Evolutionary conservation across 2,113 vertebrate genomes (phyloP).

Genomic region (Elanus axillaris): DNA sequence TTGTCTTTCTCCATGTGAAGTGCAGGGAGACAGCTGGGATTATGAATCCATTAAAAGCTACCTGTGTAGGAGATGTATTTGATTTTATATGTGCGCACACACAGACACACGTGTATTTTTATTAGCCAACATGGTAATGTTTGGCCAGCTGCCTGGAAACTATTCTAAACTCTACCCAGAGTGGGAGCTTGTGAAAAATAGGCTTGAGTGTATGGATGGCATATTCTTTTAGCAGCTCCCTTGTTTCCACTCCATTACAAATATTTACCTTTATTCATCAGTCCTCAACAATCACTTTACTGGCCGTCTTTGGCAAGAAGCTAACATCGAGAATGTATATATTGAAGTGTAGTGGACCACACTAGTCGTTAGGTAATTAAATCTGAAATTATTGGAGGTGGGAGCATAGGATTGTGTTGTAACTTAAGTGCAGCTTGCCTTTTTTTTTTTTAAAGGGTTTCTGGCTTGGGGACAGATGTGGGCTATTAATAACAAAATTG

Average conservation of each 20-base stretch:
- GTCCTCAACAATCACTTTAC: not conserved
- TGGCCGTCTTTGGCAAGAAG: conserved; percentile 6
- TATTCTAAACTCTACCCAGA: conserved; percentile 21
- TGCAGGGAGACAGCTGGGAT: not conserved
- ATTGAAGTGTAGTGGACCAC: conserved; percentile 34
- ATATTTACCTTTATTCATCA: conserved; percentile 58
- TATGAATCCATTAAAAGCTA: not conserved
- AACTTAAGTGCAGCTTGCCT: not conserved
- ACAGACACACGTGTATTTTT: not conserved
- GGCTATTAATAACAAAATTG: not conserved
- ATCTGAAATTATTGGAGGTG: not conserved
- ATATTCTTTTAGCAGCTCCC: conserved; percentile 49
- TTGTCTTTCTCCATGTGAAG: not conserved
- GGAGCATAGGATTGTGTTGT: not conserved
- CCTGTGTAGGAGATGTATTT: not conserved
- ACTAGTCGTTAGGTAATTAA: not conserved
- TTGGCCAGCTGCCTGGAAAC: conserved; percentile 66
- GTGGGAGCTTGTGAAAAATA: conserved; percentile 36
- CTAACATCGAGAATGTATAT: not conserved
- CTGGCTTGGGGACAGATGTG: not conserved
- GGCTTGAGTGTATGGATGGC: not conserved
- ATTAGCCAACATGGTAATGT: not conserved
- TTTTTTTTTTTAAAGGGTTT: not conserved
- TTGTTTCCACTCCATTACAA: conserved; percentile 19
- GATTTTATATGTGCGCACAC: not conserved